Conservation (phyloP, 2,113 vertebrate genomes). For the Malurus cyaneus region DNA sequence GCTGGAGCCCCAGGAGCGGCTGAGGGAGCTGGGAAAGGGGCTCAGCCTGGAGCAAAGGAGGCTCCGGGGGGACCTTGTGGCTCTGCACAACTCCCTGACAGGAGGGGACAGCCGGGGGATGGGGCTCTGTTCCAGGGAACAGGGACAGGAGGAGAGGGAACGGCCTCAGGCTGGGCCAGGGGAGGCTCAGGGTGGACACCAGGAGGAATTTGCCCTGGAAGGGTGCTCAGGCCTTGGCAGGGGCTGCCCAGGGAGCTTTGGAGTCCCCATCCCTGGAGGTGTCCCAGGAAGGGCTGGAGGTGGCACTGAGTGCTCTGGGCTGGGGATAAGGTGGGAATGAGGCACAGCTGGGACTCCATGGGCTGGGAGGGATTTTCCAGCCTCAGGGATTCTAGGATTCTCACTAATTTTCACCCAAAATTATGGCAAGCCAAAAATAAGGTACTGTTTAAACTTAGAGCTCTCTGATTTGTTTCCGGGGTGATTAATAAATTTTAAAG, state of each 20-base stretch:
- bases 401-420: not conserved
- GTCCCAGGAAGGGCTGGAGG: not conserved
- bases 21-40: not conserved
- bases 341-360: rapidly evolving
- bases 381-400: rapidly evolving
- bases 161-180: not conserved
- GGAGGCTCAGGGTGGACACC: not conserved
- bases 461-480: not conserved
- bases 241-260: not conserved
- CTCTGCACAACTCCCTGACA: not conserved
- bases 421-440: not conserved
- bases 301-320: not conserved
- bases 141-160: not conserved
- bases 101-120: not conserved
- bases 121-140: not conserved
- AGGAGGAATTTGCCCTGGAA: not conserved
- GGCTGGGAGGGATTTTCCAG: not conserved
- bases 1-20: not conserved
- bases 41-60: not conserved
- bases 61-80: not conserved
- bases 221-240: not conserved
- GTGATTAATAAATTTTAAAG: not conserved
- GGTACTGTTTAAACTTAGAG: not conserved
- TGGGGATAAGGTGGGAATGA: not conserved
- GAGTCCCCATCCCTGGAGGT: not conserved